Evolutionary conservation across 1,140 invertebrate species (phyloP), one percentile per base, ranked within the genome.

Genomic region (Ctenoplectra terminalis): DNA sequence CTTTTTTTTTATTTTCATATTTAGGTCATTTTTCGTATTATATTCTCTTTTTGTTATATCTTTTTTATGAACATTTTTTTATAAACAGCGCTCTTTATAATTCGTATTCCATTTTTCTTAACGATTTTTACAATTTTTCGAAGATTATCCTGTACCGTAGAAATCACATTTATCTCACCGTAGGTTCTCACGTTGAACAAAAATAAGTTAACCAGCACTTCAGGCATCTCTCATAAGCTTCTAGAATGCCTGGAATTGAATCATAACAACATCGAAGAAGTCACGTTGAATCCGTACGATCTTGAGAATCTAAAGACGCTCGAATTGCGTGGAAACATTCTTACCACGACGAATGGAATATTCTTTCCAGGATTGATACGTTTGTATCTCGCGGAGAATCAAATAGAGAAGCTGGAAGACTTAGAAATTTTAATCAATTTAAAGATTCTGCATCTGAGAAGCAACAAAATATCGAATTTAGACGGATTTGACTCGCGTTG

Each of bases 381-480:
- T 15, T 37, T 89, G 4, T 89, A 79, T 31, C 54, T 89, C 0
- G 87, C 85, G 1, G 67, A 83, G 34, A 89, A 89, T 54, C 69
- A 78, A 26, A 89, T 89, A 26, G 75, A 85, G 0, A 82, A n/a
- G 7, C 20, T 89, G 9, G 83, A 87, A 5, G 63, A 60, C 1
- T n/a, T 89, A 1, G 75, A 70, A 8, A 40, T 56, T 6, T 69
- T 89, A 2, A 50, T 81, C 1, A 85, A 87, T 23, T 40, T 89
- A 4, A 81, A 40, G n/a, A 69, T 56, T 13, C 43, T 88, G 3
- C 84, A 86, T 48, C 34, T 88, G 26, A 66, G 84, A 31, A 71
- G 46, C 23, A 88, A 88, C n/a, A 75, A 58, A 17, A n/a, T 88
- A 8, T 40, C 29, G 23, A 82, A 66, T 46, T 31, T 89, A 26